phyloP scores from a whole-genome alignment of 2,888 invertebrate species.

The Apomyelois bistriatella region DNA sequence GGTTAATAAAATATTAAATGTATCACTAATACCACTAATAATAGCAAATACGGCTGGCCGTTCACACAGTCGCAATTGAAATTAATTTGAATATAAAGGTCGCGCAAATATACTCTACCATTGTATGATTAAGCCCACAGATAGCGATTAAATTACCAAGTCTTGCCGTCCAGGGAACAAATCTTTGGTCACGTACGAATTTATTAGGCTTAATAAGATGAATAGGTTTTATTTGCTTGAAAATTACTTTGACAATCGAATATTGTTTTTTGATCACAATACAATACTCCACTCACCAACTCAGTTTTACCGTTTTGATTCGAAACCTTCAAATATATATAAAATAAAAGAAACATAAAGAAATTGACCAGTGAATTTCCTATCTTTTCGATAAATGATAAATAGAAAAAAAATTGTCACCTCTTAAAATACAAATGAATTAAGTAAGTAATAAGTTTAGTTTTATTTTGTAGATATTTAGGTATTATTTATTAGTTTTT shows the following conservation, averaged over 20 bases:
- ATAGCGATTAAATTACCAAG: slow-evolving; percentile 6
- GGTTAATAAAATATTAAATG: slow-evolving; percentile 13
- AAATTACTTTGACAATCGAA: background rate
- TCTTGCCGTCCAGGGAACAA: background rate
- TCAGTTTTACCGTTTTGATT: no score
- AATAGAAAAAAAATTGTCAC: no score
- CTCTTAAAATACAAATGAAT: no score
- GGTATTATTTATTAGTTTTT: no score
- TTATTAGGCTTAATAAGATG: background rate
- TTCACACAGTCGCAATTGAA: slow-evolving; percentile 40
- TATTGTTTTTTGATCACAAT: no score
- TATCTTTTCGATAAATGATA: no score
- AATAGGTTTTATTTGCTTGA: background rate
- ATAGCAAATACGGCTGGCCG: slow-evolving; percentile 19
- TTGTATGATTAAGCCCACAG: slow-evolving; percentile 19
- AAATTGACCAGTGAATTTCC: no score
- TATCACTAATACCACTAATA: background rate
- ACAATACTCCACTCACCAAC: no score
- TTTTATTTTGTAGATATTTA: no score
- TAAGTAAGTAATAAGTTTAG: no score
- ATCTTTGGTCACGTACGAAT: slow-evolving; percentile 5
- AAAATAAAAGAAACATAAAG: no score
- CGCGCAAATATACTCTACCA: slow-evolving; percentile 22
- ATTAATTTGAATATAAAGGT: slow-evolving; percentile 32
- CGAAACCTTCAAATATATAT: no score